Conservation (phyloP, 1,140 invertebrate genomes). For the Macrobrachium rosenbergii region DNA sequence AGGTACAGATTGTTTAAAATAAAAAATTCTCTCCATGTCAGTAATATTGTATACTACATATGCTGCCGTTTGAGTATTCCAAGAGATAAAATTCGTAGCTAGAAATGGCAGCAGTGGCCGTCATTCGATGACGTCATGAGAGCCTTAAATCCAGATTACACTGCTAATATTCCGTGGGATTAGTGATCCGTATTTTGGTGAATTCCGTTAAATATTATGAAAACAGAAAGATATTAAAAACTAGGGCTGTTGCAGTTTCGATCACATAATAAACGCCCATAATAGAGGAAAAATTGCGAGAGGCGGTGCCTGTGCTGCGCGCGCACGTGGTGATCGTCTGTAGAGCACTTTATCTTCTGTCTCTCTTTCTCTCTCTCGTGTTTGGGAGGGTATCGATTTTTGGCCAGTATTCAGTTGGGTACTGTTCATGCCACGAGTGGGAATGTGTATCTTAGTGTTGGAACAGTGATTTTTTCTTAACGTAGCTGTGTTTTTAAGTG, state of each 20-base stretch:
- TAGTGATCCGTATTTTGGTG: no score
- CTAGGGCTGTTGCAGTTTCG: no score
- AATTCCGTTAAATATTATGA: no score
- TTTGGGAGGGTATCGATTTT: constrained; percentile 60
- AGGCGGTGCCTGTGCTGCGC: background rate
- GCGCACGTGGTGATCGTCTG: background rate
- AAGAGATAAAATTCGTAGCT: no score
- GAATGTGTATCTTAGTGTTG: constrained; percentile 60
- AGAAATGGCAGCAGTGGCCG: background rate
- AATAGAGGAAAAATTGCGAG: background rate
- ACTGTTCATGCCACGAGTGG: constrained; percentile 59
- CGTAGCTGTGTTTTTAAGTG: constrained; percentile 37
- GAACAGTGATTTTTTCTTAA: constrained; percentile 19
- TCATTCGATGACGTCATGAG: background rate
- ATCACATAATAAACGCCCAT: no score
- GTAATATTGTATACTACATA: no score
- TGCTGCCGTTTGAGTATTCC: no score
- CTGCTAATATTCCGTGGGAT: background rate
- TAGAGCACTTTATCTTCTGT: constrained; percentile 14
- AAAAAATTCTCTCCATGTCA: no score
- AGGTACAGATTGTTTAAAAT: no score
- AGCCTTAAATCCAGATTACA: background rate
- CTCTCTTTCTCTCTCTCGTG: constrained; percentile 43
- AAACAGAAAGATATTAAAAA: no score
- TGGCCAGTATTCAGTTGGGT: constrained; percentile 61